A percentile compares a stretch with the other conserved stretches of the same genome.
phyloP scores from a whole-genome alignment of 1,140 invertebrate species.

The Ephestia elutella region DNA sequence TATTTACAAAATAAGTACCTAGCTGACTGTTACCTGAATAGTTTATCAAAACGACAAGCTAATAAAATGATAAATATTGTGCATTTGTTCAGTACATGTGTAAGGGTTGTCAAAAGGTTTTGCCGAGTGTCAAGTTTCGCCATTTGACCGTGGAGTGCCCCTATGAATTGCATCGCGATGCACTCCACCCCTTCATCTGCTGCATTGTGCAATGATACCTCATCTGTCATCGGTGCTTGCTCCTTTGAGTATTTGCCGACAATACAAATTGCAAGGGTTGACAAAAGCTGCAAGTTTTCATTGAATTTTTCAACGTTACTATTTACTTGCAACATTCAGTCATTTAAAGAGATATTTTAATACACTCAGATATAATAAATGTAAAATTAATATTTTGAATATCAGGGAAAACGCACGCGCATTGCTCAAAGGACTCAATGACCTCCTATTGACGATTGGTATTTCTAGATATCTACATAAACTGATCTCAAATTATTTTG shows the following conservation, averaged over 20 bases:
- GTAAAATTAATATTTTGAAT: too few relatives aligned
- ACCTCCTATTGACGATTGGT: too few relatives aligned
- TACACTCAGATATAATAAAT: too few relatives aligned
- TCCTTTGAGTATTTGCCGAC: slow-evolving; percentile 57
- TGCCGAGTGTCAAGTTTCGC: slow-evolving; percentile 54
- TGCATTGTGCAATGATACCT: slow-evolving; percentile 66
- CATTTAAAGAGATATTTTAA: too few relatives aligned
- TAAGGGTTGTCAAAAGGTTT: slow-evolving; percentile 38
- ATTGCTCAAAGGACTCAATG: too few relatives aligned
- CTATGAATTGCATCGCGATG: slow-evolving; percentile 65
- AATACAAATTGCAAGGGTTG: slow-evolving; percentile 13
- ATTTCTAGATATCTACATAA: too few relatives aligned
- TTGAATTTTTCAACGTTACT: not conserved
- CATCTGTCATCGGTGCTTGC: slow-evolving; percentile 49
- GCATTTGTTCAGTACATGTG: slow-evolving; percentile 47
- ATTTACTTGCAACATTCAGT: too few relatives aligned
- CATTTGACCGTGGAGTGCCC: slow-evolving; percentile 60
- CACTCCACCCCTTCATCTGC: slow-evolving; percentile 63
- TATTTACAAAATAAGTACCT: too few relatives aligned
- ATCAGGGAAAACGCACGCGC: too few relatives aligned
- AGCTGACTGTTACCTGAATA: not conserved
- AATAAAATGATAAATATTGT: not conserved
- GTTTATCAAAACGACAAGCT: not conserved
- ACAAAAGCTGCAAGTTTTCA: slow-evolving; percentile 1
- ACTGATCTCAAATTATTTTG: too few relatives aligned